Conservation (phyloP, 1,140 invertebrate species). For the Campoletis sonorensis region DNA sequence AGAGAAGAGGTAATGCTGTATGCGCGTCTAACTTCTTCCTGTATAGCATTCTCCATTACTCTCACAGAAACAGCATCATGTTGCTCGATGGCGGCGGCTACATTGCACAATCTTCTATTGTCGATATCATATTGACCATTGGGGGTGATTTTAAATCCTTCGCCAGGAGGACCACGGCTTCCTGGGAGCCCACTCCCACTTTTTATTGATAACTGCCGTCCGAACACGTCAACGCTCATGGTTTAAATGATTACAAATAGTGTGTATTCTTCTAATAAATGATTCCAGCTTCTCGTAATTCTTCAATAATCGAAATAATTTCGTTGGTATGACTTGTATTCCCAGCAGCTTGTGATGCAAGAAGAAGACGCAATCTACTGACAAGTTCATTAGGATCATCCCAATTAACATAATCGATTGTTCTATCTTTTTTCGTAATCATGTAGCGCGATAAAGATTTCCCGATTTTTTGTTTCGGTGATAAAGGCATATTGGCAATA, state of each 20-base stretch:
- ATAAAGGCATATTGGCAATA: background rate
- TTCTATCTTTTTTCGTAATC: conserved; percentile 26
- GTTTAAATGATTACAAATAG: background rate
- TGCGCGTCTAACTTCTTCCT: background rate
- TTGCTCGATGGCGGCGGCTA: conserved; percentile 16
- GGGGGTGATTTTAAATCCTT: conserved; percentile 25
- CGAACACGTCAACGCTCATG: conserved; percentile 41
- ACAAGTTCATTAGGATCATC: conserved; percentile 69
- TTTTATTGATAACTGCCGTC: conserved; percentile 3
- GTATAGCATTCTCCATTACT: conserved; percentile 1
- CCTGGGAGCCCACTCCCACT: background rate
- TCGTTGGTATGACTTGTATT: conserved; percentile 67
- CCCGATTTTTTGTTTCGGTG: conserved; percentile 10
- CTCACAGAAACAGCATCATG: background rate
- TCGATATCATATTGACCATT: conserved; percentile 35
- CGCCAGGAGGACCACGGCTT: background rate
- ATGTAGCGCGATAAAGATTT: conserved; percentile 34
- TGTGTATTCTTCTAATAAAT: conserved; percentile 26
- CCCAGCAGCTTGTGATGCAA: conserved; percentile 64
- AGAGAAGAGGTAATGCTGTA: background rate
- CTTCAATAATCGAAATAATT: conserved; percentile 37
- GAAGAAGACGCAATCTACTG: conserved; percentile 62
- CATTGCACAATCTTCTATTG: conserved; percentile 31
- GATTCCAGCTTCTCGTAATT: conserved; percentile 40
- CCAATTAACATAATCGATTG: conserved; percentile 65